Evolutionary conservation across 1,140 invertebrate species (phyloP).

Genomic region (Popillia japonica): DNA sequence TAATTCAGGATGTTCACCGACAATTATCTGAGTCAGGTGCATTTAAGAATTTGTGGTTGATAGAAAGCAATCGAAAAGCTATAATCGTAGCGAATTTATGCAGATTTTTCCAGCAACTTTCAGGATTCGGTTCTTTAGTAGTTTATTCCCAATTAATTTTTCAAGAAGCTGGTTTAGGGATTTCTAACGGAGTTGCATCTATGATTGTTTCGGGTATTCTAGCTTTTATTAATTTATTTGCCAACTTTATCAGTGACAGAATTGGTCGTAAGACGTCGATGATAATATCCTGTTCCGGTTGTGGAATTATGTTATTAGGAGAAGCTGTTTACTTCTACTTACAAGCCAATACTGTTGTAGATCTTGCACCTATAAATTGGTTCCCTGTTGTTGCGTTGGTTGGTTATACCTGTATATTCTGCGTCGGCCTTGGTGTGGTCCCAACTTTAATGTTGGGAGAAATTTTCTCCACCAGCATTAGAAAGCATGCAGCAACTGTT

Average conservation of each 20-base stretch:
- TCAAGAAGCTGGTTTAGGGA: constrained; percentile 60
- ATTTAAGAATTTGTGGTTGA: constrained; percentile 53
- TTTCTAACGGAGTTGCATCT: constrained; percentile 68
- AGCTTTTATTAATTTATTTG: constrained; percentile 72
- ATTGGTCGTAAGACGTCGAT: constrained; percentile 75
- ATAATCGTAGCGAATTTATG: background rate
- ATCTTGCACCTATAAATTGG: constrained; percentile 47
- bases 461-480: constrained; percentile 48
- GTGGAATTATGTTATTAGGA: constrained; percentile 64
- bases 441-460: constrained; percentile 46
- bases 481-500: constrained; percentile 42
- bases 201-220: constrained; percentile 50
- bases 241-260: constrained; percentile 70
- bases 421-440: constrained; percentile 42
- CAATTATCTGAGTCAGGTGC: constrained; percentile 54
- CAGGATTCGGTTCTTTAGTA: background rate
- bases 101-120: constrained; percentile 18
- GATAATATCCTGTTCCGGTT: constrained; percentile 67
- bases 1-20: constrained; percentile 49
- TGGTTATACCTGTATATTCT: constrained; percentile 40
- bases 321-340: constrained; percentile 71
- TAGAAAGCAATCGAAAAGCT: constrained; percentile 51
- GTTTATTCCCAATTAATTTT: constrained; percentile 23
- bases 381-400: constrained; percentile 54
- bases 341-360: constrained; percentile 57